Evolutionary conservation across 2,888 invertebrate genomes (phyloP).

Genomic region (Dyspetes luteomarginatus): DNA sequence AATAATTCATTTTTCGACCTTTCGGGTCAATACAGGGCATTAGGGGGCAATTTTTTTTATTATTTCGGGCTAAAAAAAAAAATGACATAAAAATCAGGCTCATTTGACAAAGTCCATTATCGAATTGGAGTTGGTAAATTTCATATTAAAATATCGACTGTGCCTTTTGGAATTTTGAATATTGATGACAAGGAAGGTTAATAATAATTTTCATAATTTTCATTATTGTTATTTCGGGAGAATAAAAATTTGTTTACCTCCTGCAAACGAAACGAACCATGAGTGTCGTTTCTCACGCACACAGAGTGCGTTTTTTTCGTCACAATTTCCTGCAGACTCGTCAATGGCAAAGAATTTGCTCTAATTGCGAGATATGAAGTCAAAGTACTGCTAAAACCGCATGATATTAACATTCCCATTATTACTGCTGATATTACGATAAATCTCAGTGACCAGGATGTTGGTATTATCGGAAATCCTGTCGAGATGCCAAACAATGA

Average conservation of each 20-base stretch:
- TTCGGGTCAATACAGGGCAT: too few relatives aligned
- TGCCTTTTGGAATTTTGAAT: too few relatives aligned
- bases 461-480: slow-evolving; percentile 74
- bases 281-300: slow-evolving; percentile 82
- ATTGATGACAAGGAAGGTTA: too few relatives aligned
- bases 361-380: slow-evolving; percentile 82
- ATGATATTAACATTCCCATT: slow-evolving; percentile 74
- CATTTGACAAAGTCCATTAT: too few relatives aligned
- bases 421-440: slow-evolving; percentile 69
- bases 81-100: too few relatives aligned
- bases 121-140: too few relatives aligned
- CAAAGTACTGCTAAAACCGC: slow-evolving; percentile 76
- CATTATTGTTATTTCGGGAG: too few relatives aligned
- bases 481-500: not conserved
- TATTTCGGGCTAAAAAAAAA: too few relatives aligned
- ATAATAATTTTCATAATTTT: too few relatives aligned
- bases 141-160: too few relatives aligned
- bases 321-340: slow-evolving; percentile 80
- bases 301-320: slow-evolving; percentile 78
- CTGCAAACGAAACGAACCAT: slow-evolving; percentile 80
- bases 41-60: too few relatives aligned
- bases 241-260: slow-evolving; percentile 63
- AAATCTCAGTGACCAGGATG: slow-evolving; percentile 73
- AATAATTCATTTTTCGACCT: too few relatives aligned
- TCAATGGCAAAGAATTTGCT: slow-evolving; percentile 79